Conservation (phyloP, 2,888 invertebrate genomes). For the Euzetes globulus region DNA sequence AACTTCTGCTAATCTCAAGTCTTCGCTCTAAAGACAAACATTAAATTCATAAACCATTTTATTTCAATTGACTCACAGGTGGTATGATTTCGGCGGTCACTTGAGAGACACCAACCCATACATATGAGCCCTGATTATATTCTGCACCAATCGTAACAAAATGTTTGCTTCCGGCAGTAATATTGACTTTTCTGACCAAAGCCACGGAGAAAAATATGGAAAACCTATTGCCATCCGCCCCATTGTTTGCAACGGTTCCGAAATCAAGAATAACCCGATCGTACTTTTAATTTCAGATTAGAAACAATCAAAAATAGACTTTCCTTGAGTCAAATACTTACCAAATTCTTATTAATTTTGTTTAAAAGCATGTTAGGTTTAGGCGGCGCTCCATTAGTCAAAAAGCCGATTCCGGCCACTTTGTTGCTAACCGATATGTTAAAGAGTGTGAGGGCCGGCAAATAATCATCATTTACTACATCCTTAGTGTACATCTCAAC, state of each 20-base stretch:
- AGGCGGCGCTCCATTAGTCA: conserved; percentile 34
- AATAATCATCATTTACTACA: conserved; percentile 36
- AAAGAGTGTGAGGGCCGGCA: conserved; percentile 38
- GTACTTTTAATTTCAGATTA: conserved; percentile 35
- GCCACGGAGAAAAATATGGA: conserved; percentile 40
- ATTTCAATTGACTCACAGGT: conserved; percentile 34
- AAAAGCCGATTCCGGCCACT: conserved; percentile 34
- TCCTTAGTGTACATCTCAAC: conserved; percentile 41
- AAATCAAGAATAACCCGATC: conserved; percentile 41
- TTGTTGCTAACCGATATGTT: conserved; percentile 37
- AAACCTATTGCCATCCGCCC: conserved; percentile 36
- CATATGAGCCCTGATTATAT: conserved; percentile 40
- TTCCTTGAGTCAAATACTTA: neutral
- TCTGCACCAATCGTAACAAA: conserved; percentile 41
- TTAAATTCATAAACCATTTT: neutral
- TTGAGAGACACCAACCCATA: conserved; percentile 42
- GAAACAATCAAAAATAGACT: neutral
- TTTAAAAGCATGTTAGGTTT: conserved; percentile 30
- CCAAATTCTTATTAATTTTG: conserved; percentile 30
- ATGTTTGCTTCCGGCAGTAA: conserved; percentile 38
- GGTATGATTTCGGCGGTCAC: conserved; percentile 39
- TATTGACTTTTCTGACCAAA: conserved; percentile 37
- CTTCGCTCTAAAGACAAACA: conserved; percentile 31
- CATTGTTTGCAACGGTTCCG: conserved; percentile 40
- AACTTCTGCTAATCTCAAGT: conserved; percentile 27